A percentile compares a stretch with the other conserved stretches of the same genome.
Conservation (phyloP, 2,113 vertebrate species). For the Diadophis punctatus region DNA sequence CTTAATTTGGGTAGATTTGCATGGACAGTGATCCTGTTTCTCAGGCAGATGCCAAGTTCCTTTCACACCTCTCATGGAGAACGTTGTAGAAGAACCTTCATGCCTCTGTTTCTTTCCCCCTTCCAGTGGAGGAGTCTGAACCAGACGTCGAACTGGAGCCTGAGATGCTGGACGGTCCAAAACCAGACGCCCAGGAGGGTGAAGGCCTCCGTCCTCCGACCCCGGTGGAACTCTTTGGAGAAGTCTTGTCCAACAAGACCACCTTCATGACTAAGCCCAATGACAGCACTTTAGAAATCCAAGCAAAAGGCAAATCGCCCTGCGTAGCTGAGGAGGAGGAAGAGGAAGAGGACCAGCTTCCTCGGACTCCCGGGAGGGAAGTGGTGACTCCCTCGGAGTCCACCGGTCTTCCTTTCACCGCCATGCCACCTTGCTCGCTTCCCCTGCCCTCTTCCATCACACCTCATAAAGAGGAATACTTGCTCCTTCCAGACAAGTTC, state of each 20-base stretch:
- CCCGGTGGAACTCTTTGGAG: slow-evolving; percentile 68
- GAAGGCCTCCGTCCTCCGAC: slow-evolving; percentile 63
- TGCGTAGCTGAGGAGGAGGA: slow-evolving; percentile 53
- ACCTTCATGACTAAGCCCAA: slow-evolving; percentile 55
- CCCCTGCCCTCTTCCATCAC: slow-evolving; percentile 63
- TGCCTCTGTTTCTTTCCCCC: not conserved
- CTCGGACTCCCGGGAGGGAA: slow-evolving; percentile 70
- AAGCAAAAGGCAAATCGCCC: slow-evolving; percentile 60
- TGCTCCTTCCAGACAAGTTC: slow-evolving; percentile 62
- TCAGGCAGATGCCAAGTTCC: slow-evolving; percentile 13
- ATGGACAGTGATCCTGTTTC: not conserved
- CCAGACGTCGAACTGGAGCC: slow-evolving; percentile 57
- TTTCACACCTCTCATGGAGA: slow-evolving; percentile 37
- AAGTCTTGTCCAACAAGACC: slow-evolving; percentile 41
- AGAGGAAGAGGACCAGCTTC: slow-evolving; percentile 70
- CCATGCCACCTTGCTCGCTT: slow-evolving; percentile 69
- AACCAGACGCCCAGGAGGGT: slow-evolving; percentile 63
- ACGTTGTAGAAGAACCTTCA: slow-evolving; percentile 23
- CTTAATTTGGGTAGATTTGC: not conserved
- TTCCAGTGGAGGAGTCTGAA: slow-evolving; percentile 65
- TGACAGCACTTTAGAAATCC: slow-evolving; percentile 67
- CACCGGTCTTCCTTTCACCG: slow-evolving; percentile 49
- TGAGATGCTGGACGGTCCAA: slow-evolving; percentile 55
- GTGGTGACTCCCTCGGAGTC: slow-evolving; percentile 62
- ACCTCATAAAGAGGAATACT: slow-evolving; percentile 65